Evolutionary conservation across 37 sponge, comb jelly and placozoan genomes (phyloP).

Genomic region (Spongilla lacustris): DNA sequence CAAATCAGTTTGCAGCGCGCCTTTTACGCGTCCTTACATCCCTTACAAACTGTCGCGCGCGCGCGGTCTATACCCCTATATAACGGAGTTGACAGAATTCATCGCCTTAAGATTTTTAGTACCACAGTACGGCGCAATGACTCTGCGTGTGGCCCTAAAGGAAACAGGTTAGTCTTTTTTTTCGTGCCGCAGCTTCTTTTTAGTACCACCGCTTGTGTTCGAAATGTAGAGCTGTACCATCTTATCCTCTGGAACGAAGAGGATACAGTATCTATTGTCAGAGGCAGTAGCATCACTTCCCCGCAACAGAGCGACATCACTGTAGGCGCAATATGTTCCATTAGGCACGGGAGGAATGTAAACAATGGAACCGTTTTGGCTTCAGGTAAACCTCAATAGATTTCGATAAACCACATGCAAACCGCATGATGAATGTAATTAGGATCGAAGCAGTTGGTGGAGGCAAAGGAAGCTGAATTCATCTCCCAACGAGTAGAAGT

Average conservation of each 20-base stretch:
- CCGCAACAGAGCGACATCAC: background rate
- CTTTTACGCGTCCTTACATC: background rate
- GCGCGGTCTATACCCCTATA: background rate
- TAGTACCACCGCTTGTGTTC: background rate
- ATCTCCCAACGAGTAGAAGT: no score
- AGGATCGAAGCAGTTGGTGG: no score
- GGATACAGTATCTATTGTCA: background rate
- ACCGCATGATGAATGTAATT: background rate
- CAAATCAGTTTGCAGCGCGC: background rate
- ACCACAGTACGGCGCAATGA: background rate
- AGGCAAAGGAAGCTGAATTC: no score
- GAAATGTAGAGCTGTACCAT: background rate
- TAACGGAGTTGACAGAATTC: background rate
- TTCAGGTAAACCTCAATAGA: background rate
- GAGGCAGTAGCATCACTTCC: background rate
- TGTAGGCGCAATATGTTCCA: background rate
- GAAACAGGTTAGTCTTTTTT: constrained; percentile 1
- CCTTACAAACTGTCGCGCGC: background rate
- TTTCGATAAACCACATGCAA: background rate
- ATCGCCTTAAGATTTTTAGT: background rate
- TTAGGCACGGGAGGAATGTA: background rate
- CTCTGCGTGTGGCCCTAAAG: background rate
- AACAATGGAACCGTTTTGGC: background rate
- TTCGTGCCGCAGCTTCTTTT: background rate
- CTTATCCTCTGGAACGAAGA: background rate